Evolutionary conservation across 2,797 vertebrate species (phyloP).

Genomic region (Anas georgica): DNA sequence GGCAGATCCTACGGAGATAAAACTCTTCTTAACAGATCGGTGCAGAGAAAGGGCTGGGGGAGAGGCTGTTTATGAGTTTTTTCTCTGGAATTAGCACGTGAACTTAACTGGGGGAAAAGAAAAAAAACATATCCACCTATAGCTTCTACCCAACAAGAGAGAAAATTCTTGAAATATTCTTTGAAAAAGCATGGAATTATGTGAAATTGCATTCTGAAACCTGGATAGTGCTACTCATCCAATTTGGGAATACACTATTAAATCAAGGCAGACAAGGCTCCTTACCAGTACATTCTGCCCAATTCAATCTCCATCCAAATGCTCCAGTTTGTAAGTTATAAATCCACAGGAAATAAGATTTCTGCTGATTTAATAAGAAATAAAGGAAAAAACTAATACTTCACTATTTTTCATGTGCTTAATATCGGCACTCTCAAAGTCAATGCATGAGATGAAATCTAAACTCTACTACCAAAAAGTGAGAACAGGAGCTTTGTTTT

Average conservation of each 20-base stretch:
- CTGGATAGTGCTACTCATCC: neutral
- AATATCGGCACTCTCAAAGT: neutral
- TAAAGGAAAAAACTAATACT: neutral
- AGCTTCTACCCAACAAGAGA: neutral
- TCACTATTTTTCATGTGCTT: neutral
- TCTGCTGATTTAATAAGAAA: neutral
- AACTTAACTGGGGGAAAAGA: fast-evolving
- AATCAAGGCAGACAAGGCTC: neutral
- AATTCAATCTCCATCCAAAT: neutral
- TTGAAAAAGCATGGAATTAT: neutral
- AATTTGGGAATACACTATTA: neutral
- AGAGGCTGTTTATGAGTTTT: neutral
- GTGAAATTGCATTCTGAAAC: neutral
- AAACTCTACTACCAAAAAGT: neutral
- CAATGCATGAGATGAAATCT: neutral
- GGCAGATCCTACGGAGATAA: neutral
- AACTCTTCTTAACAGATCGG: neutral
- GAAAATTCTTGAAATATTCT: neutral
- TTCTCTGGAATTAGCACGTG: neutral
- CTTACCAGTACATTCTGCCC: neutral
- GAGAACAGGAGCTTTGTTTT: neutral
- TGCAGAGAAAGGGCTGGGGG: neutral
- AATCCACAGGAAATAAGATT: neutral
- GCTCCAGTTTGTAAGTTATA: neutral
- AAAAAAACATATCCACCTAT: neutral